Conservation (phyloP, 2,888 invertebrate genomes). For the Halictus ligatus region DNA sequence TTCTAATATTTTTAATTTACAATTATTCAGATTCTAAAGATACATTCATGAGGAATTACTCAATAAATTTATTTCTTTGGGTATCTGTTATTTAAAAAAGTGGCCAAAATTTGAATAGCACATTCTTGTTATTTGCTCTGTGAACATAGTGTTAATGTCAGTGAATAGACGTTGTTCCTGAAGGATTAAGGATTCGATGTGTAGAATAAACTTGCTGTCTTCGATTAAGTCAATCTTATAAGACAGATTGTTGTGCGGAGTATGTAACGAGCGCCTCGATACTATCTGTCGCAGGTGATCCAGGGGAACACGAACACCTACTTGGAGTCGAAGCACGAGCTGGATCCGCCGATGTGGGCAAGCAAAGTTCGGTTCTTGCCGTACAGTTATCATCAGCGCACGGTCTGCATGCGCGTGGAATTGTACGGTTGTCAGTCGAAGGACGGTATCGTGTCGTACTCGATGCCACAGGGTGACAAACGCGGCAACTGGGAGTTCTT, state of each 20-base stretch:
- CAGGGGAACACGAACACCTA: conserved; percentile 95
- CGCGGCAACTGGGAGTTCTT: conserved; percentile 92
- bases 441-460: conserved; percentile 93
- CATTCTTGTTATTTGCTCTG: no score
- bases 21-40: no score
- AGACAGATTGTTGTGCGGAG: neutral
- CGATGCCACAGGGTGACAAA: conserved; percentile 95
- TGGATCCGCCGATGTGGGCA: conserved; percentile 94
- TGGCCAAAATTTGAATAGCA: no score
- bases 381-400: conserved; percentile 92
- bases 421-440: conserved; percentile 95
- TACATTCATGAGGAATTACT: no score
- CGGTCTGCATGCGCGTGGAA: conserved; percentile 96
- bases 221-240: neutral
- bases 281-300: conserved; percentile 87
- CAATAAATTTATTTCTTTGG: no score
- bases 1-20: no score
- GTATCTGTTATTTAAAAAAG: no score
- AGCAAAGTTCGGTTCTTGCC: conserved; percentile 94
- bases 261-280: neutral
- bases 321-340: conserved; percentile 90
- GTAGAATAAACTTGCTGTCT: neutral
- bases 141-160: no score
- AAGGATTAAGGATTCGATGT: neutral
- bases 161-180: no score